phyloP scores from a whole-genome alignment of 2,113 vertebrate species.

The Hepsetus odoe region DNA sequence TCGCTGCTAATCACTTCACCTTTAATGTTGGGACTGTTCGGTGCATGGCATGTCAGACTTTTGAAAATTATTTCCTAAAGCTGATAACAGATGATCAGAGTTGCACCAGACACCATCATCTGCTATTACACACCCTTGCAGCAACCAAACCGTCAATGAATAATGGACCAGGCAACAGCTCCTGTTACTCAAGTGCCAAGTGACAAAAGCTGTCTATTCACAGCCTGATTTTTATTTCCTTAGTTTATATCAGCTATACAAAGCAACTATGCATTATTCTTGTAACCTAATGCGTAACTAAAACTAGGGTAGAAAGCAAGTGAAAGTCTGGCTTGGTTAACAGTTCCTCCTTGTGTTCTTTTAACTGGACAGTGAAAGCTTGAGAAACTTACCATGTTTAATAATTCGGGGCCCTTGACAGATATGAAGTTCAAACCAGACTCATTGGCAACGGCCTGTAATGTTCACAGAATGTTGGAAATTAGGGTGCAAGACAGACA shows the following conservation, averaged over 20 bases:
- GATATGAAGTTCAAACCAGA: constrained; percentile 98
- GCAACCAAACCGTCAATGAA: not conserved
- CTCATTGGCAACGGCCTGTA: constrained; percentile 94
- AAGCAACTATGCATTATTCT: not conserved
- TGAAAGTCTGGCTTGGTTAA: not conserved
- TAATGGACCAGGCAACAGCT: not conserved
- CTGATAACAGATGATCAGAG: not conserved
- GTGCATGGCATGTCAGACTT: too few relatives aligned
- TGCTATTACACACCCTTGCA: not conserved
- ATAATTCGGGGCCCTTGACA: constrained; percentile 94
- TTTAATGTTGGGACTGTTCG: too few relatives aligned
- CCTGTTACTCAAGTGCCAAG: not conserved
- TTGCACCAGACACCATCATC: not conserved
- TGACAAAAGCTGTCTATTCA: not conserved
- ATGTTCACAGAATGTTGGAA: constrained; percentile 46
- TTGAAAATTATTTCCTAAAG: too few relatives aligned
- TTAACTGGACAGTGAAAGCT: not conserved
- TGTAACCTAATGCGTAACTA: not conserved
- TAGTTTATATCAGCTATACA: not conserved
- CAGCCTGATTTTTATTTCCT: not conserved
- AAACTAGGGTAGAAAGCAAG: not conserved
- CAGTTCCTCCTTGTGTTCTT: not conserved
- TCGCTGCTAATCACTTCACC: too few relatives aligned
- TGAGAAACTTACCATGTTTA: constrained; percentile 90
- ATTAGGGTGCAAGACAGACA: too few relatives aligned